Evolutionary conservation across 2,113 vertebrate genomes (phyloP).

Genomic region (Lamprologus callipterus): DNA sequence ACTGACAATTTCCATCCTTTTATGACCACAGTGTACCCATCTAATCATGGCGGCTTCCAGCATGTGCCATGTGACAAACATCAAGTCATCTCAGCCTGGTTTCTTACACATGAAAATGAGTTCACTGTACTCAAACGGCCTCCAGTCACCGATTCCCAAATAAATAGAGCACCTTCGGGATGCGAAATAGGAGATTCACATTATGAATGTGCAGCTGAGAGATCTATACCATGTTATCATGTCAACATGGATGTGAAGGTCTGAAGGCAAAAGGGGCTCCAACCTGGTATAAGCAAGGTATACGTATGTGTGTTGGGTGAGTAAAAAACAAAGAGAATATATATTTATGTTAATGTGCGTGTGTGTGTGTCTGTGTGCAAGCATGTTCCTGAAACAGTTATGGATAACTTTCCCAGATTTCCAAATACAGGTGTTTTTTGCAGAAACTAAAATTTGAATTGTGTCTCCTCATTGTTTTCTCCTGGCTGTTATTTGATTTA

Average conservation of each 20-base stretch:
- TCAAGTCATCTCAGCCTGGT: background rate
- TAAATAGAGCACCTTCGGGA: background rate
- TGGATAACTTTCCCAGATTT: background rate
- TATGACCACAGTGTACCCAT: background rate
- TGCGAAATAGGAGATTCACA: background rate
- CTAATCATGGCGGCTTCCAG: background rate
- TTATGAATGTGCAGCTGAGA: background rate
- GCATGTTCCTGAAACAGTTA: background rate
- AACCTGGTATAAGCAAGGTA: background rate
- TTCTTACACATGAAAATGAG: background rate
- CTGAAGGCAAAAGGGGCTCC: background rate
- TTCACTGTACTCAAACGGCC: background rate
- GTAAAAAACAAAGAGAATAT: background rate
- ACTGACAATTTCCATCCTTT: background rate
- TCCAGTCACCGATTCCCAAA: background rate
- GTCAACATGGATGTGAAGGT: background rate
- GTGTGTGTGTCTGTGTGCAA: fast-evolving
- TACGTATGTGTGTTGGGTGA: background rate
- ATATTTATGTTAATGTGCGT: fast-evolving
- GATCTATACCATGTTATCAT: background rate
- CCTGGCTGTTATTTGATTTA: background rate
- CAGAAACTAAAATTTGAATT: background rate
- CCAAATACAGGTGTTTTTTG: background rate
- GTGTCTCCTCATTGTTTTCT: background rate
- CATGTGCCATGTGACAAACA: background rate